Percentiles rank a stretch among this genome's conserved stretches.
These are phyloP conservation scores for Lepisosteus osseus DNA, from an alignment of 2,113 vertebrate genomes.

Conservation along the genomic window DNA sequence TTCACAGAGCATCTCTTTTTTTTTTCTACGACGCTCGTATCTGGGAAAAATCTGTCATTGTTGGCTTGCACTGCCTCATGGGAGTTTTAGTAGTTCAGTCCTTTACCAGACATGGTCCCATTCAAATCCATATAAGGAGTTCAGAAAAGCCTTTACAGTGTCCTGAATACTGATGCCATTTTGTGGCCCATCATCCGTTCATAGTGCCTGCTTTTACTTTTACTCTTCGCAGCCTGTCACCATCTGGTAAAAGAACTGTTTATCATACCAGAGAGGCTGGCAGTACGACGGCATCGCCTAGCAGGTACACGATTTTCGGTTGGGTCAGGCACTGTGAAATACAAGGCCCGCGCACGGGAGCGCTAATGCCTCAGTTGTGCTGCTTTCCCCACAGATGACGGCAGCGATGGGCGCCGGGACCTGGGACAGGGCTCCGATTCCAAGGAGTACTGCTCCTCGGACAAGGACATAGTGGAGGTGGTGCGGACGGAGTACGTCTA, in stretches of 20 bases:
- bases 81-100: constrained; percentile 22
- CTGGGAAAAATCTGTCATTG: too few relatives aligned
- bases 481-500: constrained; percentile 98
- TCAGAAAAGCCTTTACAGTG: background rate
- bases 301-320: constrained; percentile 58
- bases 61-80: constrained; percentile 17
- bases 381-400: constrained; percentile 80
- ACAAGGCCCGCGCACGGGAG: constrained; percentile 46
- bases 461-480: constrained; percentile 97
- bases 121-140: background rate
- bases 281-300: constrained; percentile 65
- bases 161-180: too few relatives aligned
- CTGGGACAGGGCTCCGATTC: constrained; percentile 76
- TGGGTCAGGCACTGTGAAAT: constrained; percentile 52
- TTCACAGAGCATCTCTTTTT: too few relatives aligned
- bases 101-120: too few relatives aligned
- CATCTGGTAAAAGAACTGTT: constrained; percentile 82
- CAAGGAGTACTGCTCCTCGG: constrained; percentile 93
- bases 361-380: constrained; percentile 61
- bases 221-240: constrained; percentile 74
- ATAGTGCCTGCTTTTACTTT: constrained; percentile 63
- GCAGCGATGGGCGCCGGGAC: constrained; percentile 77
- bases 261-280: constrained; percentile 78
- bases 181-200: constrained; percentile 49
- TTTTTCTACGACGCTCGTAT: too few relatives aligned